Evolutionary conservation across 2,113 vertebrate genomes (phyloP).

Genomic region (Spheniscus mendiculus): DNA sequence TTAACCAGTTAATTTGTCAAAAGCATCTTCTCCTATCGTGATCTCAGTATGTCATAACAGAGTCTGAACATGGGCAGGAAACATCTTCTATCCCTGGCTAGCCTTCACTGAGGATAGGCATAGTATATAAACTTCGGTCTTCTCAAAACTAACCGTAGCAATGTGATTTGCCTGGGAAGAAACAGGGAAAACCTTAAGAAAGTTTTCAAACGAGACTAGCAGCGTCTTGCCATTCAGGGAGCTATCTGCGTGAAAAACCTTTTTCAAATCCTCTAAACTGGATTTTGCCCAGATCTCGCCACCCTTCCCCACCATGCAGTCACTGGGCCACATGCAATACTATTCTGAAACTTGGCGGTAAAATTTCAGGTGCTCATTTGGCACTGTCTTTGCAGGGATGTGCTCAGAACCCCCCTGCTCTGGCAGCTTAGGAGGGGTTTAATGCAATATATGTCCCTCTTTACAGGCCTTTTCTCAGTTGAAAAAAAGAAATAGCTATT

Average conservation of each 20-base stretch:
- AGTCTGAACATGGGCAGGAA: neutral
- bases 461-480: neutral
- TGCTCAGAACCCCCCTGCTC: neutral
- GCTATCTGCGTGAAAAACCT: neutral
- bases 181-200: neutral
- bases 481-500: neutral
- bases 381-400: neutral
- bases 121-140: neutral
- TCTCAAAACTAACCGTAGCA: neutral
- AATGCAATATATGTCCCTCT: neutral
- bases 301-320: neutral
- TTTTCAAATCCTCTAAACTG: neutral
- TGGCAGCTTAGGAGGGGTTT: neutral
- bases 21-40: rapidly evolving
- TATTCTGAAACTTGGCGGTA: neutral
- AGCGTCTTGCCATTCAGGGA: neutral
- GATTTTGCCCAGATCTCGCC: neutral
- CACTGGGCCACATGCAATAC: neutral
- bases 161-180: neutral
- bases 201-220: neutral
- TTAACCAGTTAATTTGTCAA: neutral
- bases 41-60: neutral
- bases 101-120: neutral
- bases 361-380: neutral
- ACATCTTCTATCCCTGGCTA: neutral